Conservation (phyloP, 2,888 invertebrate species). For the Pyrochroa serraticornis region DNA sequence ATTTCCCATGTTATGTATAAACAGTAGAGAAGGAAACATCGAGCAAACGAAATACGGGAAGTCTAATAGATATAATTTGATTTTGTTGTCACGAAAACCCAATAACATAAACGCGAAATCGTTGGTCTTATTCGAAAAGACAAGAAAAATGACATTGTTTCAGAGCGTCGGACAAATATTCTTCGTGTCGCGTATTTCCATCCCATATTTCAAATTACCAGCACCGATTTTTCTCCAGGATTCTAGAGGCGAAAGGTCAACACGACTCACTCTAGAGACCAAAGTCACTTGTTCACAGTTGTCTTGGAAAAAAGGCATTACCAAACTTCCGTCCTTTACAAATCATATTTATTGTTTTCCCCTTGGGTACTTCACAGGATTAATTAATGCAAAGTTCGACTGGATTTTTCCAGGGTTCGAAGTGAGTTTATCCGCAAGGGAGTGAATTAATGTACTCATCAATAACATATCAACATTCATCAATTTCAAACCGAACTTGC, state of each 20-base stretch:
- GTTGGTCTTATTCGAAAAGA: conserved; percentile 33
- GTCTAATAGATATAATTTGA: conserved; percentile 19
- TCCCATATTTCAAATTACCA: conserved; percentile 38
- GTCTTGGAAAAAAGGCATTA: background rate
- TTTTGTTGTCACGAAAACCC: conserved; percentile 29
- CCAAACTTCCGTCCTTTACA: background rate
- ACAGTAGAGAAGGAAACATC: background rate
- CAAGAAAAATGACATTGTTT: conserved; percentile 39
- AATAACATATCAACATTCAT: too few relatives aligned
- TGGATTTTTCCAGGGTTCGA: too few relatives aligned
- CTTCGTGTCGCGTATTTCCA: conserved; percentile 32
- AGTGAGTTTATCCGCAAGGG: too few relatives aligned
- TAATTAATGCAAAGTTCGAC: too few relatives aligned
- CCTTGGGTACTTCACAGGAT: conserved; percentile 1
- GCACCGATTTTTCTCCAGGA: conserved; percentile 33
- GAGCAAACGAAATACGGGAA: conserved; percentile 8
- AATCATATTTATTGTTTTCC: too few relatives aligned
- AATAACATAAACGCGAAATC: conserved; percentile 32
- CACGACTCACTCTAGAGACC: conserved; percentile 14
- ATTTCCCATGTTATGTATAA: conserved; percentile 5
- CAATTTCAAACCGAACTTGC: too few relatives aligned
- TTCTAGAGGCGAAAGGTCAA: conserved; percentile 33
- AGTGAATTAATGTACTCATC: too few relatives aligned
- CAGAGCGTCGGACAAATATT: conserved; percentile 35
- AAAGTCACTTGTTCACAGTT: conserved; percentile 5